Evolutionary conservation across 2,888 invertebrate species (phyloP).

Genomic region (Hipparchia semele): DNA sequence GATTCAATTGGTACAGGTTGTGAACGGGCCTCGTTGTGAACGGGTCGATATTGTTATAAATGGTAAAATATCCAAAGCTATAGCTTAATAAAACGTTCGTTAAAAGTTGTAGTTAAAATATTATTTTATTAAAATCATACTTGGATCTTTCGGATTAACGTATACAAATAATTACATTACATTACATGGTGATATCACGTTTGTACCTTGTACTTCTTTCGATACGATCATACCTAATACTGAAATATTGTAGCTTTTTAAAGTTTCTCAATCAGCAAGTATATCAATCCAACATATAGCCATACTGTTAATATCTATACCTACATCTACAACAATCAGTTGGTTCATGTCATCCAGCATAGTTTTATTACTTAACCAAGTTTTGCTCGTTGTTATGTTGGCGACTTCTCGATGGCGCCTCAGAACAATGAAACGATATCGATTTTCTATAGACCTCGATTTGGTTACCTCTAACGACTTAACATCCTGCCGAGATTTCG

Average conservation of each 20-base stretch:
- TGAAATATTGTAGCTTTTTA: conserved; percentile 65
- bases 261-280: conserved; percentile 57
- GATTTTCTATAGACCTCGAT: conserved; percentile 37
- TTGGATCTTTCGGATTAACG: conserved; percentile 75
- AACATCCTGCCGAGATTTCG: not conserved
- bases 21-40: conserved; percentile 82
- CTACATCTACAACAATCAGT: conserved; percentile 39
- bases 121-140: conserved; percentile 79
- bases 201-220: conserved; percentile 68
- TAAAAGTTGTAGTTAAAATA: conserved; percentile 80
- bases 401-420: conserved; percentile 49
- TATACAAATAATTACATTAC: conserved; percentile 71
- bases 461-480: conserved; percentile 34
- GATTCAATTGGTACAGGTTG: conserved; percentile 83
- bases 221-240: conserved; percentile 60
- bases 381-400: conserved; percentile 38
- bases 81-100: conserved; percentile 81
- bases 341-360: conserved; percentile 18
- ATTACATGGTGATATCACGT: conserved; percentile 69
- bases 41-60: conserved; percentile 83
- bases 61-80: conserved; percentile 81
- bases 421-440: conserved; percentile 48
- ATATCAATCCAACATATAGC: conserved; percentile 53
- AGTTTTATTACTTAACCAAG: conserved; percentile 13
- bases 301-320: conserved; percentile 47